Base-by-base conservation (phyloP, 2,888 invertebrate species). In the Apeira syringaria region DNA sequence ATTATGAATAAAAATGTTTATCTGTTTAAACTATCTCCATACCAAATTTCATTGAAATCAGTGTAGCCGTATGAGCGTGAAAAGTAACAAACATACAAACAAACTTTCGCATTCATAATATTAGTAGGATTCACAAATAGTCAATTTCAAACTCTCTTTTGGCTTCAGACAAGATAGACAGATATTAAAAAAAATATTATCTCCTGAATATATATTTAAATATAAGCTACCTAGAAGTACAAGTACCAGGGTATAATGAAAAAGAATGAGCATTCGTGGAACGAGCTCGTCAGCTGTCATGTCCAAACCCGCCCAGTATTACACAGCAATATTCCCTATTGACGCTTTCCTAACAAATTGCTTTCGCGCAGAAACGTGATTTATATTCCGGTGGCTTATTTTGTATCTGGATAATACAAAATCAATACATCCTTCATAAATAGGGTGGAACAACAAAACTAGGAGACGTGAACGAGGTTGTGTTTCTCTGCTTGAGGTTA, bases 371-470 rank as follows among this genome's bases (percentile, higher is more conserved):
- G 35, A 24, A 34, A 33, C 47, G 44, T 57, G 52, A 50, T 54
- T 57, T 57, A 54, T 56, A 49, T 52, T 52, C 50, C 42, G 33
- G 9, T 9, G 8, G 36, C 40, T 48, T 54, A 53, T 53, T 54
- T 49, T 50, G 45, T 49, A 41, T 48, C 29, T 41, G 50, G 42
- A 47, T 50, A 44, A 47, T 37, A 35, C 29, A 34, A 42, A 50
- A 50, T 53, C 53, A 42, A 52, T 50, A 47, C 46, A 41, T 47
- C 34, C 32, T 32, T 47, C 26, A 37, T 36, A 47, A 40, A 40
- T 41, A 47, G n/a, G 8, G 6, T n/a, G 20, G 30, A 27, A 25
- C 25, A 32, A 31, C 31, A 11, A 43, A 36, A 37, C 32, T 43
- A 42, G 20, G 20, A 20, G 2, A 20, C 6, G 20, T 20, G 20